These are phyloP conservation scores for Phalacrocorax carbo DNA, from an alignment of 2,113 vertebrate genomes.

Conservation along the genomic window DNA sequence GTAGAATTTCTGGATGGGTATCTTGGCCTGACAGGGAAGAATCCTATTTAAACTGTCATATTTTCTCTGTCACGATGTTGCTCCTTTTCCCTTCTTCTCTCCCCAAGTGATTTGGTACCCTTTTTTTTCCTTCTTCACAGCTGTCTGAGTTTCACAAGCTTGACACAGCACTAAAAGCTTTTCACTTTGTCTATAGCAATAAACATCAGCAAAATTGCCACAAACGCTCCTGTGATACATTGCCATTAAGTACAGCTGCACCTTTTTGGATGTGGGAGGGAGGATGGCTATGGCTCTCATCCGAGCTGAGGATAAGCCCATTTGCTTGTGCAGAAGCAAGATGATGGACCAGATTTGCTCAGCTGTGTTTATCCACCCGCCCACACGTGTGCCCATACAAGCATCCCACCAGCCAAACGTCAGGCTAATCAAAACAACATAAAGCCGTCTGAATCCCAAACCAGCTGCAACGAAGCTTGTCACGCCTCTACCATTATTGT, in stretches of 20 bases:
- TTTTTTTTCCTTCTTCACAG: background rate
- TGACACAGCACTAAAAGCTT: background rate
- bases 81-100: background rate
- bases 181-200: background rate
- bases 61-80: background rate
- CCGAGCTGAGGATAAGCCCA: background rate
- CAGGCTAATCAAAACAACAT: conserved; percentile 34
- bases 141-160: background rate
- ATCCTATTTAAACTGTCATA: background rate
- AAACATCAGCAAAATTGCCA: background rate
- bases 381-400: conserved; percentile 7
- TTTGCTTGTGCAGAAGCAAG: background rate
- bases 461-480: conserved; percentile 6
- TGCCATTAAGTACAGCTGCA: background rate
- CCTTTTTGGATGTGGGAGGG: background rate
- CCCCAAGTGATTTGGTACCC: rapidly evolving
- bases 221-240: background rate
- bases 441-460: background rate
- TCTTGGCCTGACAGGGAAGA: background rate
- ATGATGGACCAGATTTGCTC: conserved; percentile 26
- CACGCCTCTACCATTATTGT: background rate
- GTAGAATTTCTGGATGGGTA: background rate
- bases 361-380: conserved; percentile 44
- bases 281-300: background rate
- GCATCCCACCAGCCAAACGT: background rate